Conservation (phyloP, 2,888 invertebrate species). For the Steinernema carpocapsae region DNA sequence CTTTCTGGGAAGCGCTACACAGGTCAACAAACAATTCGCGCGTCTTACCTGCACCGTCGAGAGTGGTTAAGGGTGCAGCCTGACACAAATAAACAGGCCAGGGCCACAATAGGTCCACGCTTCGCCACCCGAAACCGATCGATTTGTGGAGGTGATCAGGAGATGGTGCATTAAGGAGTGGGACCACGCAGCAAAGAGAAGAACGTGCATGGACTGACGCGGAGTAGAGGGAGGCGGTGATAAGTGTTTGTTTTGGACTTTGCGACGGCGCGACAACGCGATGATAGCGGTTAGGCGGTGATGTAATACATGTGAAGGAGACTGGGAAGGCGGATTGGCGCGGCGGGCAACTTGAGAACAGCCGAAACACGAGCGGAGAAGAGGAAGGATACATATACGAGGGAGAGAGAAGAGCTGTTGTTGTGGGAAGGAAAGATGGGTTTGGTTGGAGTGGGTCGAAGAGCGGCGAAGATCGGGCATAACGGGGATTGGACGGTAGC, state of each 20-base stretch:
- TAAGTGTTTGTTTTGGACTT: slow-evolving; percentile 22
- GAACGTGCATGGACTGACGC: neutral
- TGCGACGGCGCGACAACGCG: neutral
- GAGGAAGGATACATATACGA: too few relatives aligned
- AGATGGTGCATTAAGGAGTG: neutral
- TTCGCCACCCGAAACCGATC: neutral
- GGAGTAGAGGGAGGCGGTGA: neutral
- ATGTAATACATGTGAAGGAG: slow-evolving; percentile 29
- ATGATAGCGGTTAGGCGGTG: neutral
- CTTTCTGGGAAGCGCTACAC: slow-evolving; percentile 5
- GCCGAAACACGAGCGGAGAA: neutral
- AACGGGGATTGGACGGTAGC: too few relatives aligned
- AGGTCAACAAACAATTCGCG: slow-evolving; percentile 1
- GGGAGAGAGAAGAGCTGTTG: too few relatives aligned
- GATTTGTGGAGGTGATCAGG: neutral
- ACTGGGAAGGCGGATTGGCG: neutral
- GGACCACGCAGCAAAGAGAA: too few relatives aligned
- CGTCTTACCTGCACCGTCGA: neutral
- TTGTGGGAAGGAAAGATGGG: too few relatives aligned
- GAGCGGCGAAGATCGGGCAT: too few relatives aligned
- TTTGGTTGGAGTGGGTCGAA: too few relatives aligned
- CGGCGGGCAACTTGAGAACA: neutral
- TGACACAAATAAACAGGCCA: slow-evolving; percentile 21
- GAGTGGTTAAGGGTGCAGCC: slow-evolving; percentile 9
- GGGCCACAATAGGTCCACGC: neutral